phyloP scores from a whole-genome alignment of 2,797 vertebrate species.

The Clarias laeviceps region DNA sequence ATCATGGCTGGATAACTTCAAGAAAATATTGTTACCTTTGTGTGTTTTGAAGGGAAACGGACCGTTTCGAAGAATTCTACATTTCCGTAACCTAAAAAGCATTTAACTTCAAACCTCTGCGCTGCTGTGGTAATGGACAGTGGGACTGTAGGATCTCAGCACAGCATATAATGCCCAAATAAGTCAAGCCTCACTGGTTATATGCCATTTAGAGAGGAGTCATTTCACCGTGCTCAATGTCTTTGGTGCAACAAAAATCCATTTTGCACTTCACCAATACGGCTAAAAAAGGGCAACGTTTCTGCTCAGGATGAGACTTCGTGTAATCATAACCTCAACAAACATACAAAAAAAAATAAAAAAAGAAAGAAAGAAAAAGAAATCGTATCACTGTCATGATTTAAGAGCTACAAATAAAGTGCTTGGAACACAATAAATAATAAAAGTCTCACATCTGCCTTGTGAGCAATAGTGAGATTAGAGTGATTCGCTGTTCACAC shows the following conservation, averaged over 20 bases:
- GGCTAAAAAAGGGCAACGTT: not conserved
- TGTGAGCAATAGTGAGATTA: constrained; percentile 44
- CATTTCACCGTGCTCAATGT: not conserved
- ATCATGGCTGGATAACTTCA: not conserved
- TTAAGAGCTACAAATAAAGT: constrained; percentile 39
- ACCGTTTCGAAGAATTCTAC: not conserved
- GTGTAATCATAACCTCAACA: constrained; percentile 12
- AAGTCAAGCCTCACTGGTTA: not conserved
- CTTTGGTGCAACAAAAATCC: not conserved
- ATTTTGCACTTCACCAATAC: not conserved
- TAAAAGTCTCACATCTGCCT: constrained; percentile 38
- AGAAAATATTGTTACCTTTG: not conserved
- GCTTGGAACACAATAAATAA: constrained; percentile 41
- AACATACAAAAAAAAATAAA: not conserved
- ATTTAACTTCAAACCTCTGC: not conserved
- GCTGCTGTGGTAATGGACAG: constrained; percentile 34
- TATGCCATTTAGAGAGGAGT: not conserved
- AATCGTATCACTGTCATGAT: constrained; percentile 28
- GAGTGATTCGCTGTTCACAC: constrained; percentile 54
- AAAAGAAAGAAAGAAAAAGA: constrained; percentile 33
- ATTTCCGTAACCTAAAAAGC: not conserved
- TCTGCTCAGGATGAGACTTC: constrained; percentile 17
- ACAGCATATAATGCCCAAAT: constrained; percentile 10
- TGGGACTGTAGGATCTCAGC: not conserved
- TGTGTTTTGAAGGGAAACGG: not conserved